These are phyloP conservation scores for Zaprionus lineosus DNA, from an alignment of 2,888 invertebrate species.

Conservation along the genomic window DNA sequence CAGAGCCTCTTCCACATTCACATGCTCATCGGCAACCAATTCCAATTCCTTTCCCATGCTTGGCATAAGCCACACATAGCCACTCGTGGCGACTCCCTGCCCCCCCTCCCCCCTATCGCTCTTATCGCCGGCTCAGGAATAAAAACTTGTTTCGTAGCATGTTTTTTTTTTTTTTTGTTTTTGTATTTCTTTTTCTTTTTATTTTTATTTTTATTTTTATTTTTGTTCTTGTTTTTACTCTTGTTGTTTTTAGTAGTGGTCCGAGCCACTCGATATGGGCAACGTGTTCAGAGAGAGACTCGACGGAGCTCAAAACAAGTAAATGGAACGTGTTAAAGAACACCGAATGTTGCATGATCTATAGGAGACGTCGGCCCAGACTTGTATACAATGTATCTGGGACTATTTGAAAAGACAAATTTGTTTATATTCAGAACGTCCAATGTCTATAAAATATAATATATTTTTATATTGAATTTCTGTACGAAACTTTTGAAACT, in stretches of 20 bases:
- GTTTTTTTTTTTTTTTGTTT: slow-evolving; percentile 27
- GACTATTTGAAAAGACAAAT: too few species aligned
- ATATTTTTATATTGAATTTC: too few species aligned
- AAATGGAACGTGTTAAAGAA: too few species aligned
- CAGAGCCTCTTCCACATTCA: too few species aligned
- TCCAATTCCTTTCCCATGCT: slow-evolving; percentile 37
- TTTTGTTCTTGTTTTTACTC: slow-evolving; percentile 39
- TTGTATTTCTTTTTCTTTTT: slow-evolving; percentile 20
- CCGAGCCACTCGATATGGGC: slow-evolving; percentile 37
- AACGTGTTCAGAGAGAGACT: slow-evolving; percentile 42
- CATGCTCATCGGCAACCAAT: slow-evolving; percentile 35
- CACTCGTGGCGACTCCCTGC: slow-evolving; percentile 2
- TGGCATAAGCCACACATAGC: slow-evolving; percentile 33
- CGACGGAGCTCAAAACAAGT: too few species aligned
- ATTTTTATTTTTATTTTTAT: too few species aligned
- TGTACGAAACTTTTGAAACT: too few species aligned
- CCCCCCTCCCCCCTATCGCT: not conserved
- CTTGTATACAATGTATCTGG: too few species aligned
- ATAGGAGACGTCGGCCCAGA: too few species aligned
- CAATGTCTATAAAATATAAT: too few species aligned
- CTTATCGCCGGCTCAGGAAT: not conserved
- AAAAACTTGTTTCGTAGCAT: slow-evolving; percentile 50
- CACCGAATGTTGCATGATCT: too few species aligned
- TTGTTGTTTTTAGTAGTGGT: slow-evolving; percentile 10
- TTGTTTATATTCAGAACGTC: too few species aligned